Percentiles rank a stretch among this genome's conserved stretches.
phyloP scores from a whole-genome alignment of 2,888 invertebrate species.

The Hyposoter didymator region DNA sequence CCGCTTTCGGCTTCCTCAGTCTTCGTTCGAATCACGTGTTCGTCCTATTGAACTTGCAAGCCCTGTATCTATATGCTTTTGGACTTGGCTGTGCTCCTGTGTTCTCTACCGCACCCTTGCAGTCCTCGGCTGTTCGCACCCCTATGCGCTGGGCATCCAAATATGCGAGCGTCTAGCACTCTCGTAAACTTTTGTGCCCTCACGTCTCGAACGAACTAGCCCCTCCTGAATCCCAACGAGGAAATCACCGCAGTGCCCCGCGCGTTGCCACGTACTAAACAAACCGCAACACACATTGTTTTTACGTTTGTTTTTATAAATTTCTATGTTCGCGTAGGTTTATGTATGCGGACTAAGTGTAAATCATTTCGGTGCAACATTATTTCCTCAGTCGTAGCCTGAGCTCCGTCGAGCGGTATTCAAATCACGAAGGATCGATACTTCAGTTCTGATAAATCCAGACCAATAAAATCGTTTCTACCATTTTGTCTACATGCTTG shows the following conservation, averaged over 20 bases:
- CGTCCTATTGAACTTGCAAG: slow-evolving; percentile 49
- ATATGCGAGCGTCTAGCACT: slow-evolving; percentile 73
- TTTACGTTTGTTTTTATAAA: background rate
- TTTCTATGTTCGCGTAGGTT: background rate
- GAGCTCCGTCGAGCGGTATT: background rate
- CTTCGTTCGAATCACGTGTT: slow-evolving; percentile 46
- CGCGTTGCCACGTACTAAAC: background rate
- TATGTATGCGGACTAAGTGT: background rate
- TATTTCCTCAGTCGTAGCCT: background rate
- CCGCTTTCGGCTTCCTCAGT: slow-evolving; percentile 34
- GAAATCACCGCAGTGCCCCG: slow-evolving; percentile 57
- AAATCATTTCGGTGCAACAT: background rate
- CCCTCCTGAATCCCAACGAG: slow-evolving; percentile 50
- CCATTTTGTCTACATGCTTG: slow-evolving; percentile 16
- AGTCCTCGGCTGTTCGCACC: slow-evolving; percentile 48
- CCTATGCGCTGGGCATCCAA: slow-evolving; percentile 60
- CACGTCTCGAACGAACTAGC: slow-evolving; percentile 63
- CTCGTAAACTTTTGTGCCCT: slow-evolving; percentile 76
- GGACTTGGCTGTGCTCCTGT: slow-evolving; percentile 42
- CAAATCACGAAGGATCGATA: background rate
- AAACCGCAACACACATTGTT: background rate
- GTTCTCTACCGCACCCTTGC: slow-evolving; percentile 45
- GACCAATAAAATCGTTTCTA: background rate
- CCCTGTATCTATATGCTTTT: slow-evolving; percentile 23
- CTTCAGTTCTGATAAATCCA: background rate